A percentile compares a stretch with the other conserved stretches of the same genome.
Evolutionary conservation across 2,888 invertebrate species (phyloP).

Genomic region (Diadromus collaris): DNA sequence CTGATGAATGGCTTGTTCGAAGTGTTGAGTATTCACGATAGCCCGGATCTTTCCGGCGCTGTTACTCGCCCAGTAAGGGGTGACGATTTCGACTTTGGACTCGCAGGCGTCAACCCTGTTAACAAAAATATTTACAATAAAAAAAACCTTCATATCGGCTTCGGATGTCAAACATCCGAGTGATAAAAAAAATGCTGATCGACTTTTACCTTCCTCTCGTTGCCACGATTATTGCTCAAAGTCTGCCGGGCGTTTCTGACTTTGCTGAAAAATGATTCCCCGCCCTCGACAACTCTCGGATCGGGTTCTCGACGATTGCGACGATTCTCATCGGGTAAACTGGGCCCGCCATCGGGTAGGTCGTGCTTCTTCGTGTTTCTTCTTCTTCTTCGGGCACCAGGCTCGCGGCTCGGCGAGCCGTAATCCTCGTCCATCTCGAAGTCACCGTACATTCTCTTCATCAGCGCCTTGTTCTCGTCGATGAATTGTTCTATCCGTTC

Average conservation of each 20-base stretch:
- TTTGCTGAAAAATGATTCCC: slow-evolving; percentile 82
- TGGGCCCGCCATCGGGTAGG: slow-evolving; percentile 75
- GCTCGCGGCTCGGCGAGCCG: slow-evolving; percentile 81
- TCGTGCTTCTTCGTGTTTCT: slow-evolving; percentile 68
- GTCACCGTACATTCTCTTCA: slow-evolving; percentile 96
- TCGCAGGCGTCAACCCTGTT: slow-evolving; percentile 93
- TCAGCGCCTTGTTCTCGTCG: slow-evolving; percentile 96
- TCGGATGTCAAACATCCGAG: not conserved
- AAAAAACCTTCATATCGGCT: slow-evolving; percentile 15
- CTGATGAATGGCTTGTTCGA: slow-evolving; percentile 97
- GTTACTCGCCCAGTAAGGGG: slow-evolving; percentile 97
- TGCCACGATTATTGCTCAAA: slow-evolving; percentile 80
- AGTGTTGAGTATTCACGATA: slow-evolving; percentile 96
- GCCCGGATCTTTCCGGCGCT: slow-evolving; percentile 95
- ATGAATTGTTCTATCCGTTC: slow-evolving; percentile 95
- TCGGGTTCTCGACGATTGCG: slow-evolving; percentile 68
- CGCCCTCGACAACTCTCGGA: slow-evolving; percentile 77
- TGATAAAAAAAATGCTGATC: not conserved
- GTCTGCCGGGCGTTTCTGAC: slow-evolving; percentile 82
- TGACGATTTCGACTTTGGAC: slow-evolving; percentile 95
- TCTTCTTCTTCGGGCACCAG: slow-evolving; percentile 69
- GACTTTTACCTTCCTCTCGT: slow-evolving; percentile 81
- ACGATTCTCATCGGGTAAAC: slow-evolving; percentile 56
- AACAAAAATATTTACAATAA: slow-evolving; percentile 45
- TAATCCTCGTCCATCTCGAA: slow-evolving; percentile 85